phyloP scores from a whole-genome alignment of 2,113 vertebrate genomes.

The Etheostoma spectabile region DNA sequence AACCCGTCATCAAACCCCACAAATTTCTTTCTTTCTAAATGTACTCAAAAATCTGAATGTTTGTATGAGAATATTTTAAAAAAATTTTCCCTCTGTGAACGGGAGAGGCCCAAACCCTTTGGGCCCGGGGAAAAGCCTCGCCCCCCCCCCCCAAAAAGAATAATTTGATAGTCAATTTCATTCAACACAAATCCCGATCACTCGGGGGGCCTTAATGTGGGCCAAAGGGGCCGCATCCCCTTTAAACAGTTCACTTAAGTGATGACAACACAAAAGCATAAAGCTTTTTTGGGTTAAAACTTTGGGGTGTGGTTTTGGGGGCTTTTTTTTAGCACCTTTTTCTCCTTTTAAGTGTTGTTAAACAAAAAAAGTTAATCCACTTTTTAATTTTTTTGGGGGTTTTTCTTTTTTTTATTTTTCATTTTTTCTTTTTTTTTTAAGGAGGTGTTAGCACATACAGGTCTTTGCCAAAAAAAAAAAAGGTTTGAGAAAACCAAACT shows the following conservation, averaged over 20 bases:
- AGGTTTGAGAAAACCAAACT: slow-evolving; percentile 99
- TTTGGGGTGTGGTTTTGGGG: slow-evolving; percentile 86
- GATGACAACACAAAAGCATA: slow-evolving; percentile 84
- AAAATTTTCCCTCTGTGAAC: too few species aligned
- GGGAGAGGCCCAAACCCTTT: slow-evolving; percentile 46
- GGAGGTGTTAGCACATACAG: slow-evolving; percentile 99
- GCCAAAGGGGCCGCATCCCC: slow-evolving; percentile 78
- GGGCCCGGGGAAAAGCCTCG: slow-evolving; percentile 67
- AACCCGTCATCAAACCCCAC: too few species aligned
- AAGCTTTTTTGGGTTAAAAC: slow-evolving; percentile 84
- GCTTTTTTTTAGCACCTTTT: slow-evolving; percentile 86
- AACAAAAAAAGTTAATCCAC: slow-evolving; percentile 83
- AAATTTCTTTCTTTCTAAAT: too few species aligned
- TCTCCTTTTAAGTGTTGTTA: slow-evolving; percentile 75
- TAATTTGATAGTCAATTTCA: slow-evolving; percentile 80
- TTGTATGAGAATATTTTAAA: too few species aligned
- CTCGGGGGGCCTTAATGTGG: slow-evolving; percentile 81
- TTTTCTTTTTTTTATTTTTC: slow-evolving; percentile 86
- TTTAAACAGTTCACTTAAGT: slow-evolving; percentile 87
- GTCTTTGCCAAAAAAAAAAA: slow-evolving; percentile 99
- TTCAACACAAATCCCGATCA: slow-evolving; percentile 80
- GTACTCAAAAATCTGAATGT: too few species aligned
- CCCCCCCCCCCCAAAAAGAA: slow-evolving; percentile 72
- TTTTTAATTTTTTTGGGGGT: slow-evolving; percentile 88
- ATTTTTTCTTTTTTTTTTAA: slow-evolving; percentile 85